Conservation (phyloP, 2,888 invertebrate species). For the Polia nebulosa region DNA sequence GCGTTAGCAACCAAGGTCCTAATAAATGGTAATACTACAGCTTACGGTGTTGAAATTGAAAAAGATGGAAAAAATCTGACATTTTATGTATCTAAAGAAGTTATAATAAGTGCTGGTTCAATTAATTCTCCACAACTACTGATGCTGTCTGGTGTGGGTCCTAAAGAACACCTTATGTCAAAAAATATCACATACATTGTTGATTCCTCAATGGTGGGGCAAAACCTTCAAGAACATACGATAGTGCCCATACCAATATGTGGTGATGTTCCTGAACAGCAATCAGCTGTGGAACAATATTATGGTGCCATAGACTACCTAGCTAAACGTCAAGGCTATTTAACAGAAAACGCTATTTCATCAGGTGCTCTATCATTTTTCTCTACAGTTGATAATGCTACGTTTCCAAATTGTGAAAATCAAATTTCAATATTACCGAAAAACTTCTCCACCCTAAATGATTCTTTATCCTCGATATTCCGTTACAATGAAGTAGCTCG, state of each 20-base stretch:
- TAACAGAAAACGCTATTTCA: constrained; percentile 24
- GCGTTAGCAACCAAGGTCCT: constrained; percentile 50
- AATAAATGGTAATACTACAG: constrained; percentile 27
- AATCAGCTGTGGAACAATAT: constrained; percentile 6
- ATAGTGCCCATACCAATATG: constrained; percentile 26
- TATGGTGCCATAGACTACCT: constrained; percentile 9
- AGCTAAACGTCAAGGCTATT: constrained; percentile 16
- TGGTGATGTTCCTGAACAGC: constrained; percentile 1
- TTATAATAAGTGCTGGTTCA: constrained; percentile 11
- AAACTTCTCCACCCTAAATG: constrained; percentile 23
- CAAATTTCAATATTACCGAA: constrained; percentile 29
- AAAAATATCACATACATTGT: constrained; percentile 1
- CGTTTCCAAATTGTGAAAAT: constrained; percentile 39
- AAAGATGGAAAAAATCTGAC: constrained; percentile 7
- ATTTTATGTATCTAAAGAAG: constrained; percentile 44
- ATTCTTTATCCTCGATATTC: constrained; percentile 19
- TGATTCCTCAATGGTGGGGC: constrained; percentile 73
- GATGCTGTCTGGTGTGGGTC: constrained; percentile 74
- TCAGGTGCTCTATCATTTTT: constrained; percentile 36
- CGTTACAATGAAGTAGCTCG: constrained; percentile 34
- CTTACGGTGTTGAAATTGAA: constrained; percentile 50
- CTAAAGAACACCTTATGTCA: neutral
- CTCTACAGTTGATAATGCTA: constrained; percentile 24
- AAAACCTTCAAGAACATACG: constrained; percentile 83
- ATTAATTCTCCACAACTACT: constrained; percentile 78